A percentile compares a stretch with the other conserved stretches of the same genome.
phyloP scores from a whole-genome alignment of 2,888 invertebrate genomes.

The Julus scanicus region DNA sequence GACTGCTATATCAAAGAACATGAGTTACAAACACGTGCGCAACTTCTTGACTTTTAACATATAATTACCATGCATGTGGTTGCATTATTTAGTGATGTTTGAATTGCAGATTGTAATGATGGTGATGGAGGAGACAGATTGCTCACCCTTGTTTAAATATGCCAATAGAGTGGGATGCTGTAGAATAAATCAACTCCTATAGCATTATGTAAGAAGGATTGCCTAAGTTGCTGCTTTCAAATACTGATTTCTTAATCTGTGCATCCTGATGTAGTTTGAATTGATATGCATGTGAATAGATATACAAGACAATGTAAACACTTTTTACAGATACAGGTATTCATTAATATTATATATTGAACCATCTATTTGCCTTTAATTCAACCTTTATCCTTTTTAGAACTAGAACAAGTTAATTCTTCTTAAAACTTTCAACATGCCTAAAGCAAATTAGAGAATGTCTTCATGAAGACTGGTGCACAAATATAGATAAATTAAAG shows the following conservation, averaged over 20 bases:
- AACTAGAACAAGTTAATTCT: too few species aligned
- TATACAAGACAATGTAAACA: too few species aligned
- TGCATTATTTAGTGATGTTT: conserved; percentile 25
- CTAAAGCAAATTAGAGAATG: too few species aligned
- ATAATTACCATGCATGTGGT: background rate
- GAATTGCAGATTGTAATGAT: background rate
- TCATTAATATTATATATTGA: too few species aligned
- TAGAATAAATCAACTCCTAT: background rate
- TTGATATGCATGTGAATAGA: too few species aligned
- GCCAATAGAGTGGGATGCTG: background rate
- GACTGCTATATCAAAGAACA: conserved; percentile 1
- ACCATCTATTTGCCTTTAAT: too few species aligned
- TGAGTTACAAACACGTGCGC: background rate
- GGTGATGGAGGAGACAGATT: conserved; percentile 33
- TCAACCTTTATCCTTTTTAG: too few species aligned
- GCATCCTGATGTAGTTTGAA: background rate
- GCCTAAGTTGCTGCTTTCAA: background rate
- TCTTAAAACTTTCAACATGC: too few species aligned
- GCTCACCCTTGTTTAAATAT: conserved; percentile 3
- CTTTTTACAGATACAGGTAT: too few species aligned
- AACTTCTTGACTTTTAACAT: background rate
- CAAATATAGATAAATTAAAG: too few species aligned
- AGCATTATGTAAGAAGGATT: background rate
- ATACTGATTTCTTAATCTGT: background rate
- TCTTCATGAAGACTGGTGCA: too few species aligned